Percentiles rank a stretch among this genome's conserved stretches.
Evolutionary conservation across 2,113 vertebrate genomes (phyloP).

Genomic region (Scophthalmus maximus): DNA sequence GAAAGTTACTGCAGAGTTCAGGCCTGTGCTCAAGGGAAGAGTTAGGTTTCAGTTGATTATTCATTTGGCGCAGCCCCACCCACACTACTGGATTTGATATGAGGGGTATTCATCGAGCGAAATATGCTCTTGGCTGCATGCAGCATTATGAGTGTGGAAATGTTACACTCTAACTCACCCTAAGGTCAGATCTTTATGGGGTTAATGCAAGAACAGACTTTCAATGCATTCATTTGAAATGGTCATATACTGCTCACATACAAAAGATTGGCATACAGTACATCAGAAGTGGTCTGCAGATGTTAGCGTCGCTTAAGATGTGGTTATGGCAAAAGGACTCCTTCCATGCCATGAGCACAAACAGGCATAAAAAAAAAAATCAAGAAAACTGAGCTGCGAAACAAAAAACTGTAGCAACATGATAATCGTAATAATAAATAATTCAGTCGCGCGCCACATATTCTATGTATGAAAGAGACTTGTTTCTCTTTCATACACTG

Average conservation of each 20-base stretch:
- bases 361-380: neutral
- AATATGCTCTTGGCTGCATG: constrained; percentile 25
- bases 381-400: neutral
- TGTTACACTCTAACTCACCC: constrained; percentile 1
- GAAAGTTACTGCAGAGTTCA: constrained; percentile 24
- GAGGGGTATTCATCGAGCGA: too few relatives aligned
- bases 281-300: neutral
- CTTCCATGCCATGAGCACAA: constrained; percentile 2
- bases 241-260: neutral
- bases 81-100: constrained; percentile 47
- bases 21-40: constrained; percentile 25
- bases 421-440: neutral
- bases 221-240: constrained; percentile 3
- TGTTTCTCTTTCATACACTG: neutral
- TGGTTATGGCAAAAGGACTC: neutral
- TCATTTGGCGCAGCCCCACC: constrained; percentile 25
- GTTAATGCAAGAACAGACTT: neutral
- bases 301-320: neutral
- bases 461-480: constrained; percentile 1
- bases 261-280: neutral
- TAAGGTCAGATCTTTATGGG: constrained; percentile 10
- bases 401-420: neutral
- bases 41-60: constrained; percentile 61
- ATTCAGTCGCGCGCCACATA: neutral
- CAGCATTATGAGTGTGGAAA: neutral